Evolutionary conservation across 2,113 vertebrate species (phyloP).

Genomic region (Salvelinus namaycush): DNA sequence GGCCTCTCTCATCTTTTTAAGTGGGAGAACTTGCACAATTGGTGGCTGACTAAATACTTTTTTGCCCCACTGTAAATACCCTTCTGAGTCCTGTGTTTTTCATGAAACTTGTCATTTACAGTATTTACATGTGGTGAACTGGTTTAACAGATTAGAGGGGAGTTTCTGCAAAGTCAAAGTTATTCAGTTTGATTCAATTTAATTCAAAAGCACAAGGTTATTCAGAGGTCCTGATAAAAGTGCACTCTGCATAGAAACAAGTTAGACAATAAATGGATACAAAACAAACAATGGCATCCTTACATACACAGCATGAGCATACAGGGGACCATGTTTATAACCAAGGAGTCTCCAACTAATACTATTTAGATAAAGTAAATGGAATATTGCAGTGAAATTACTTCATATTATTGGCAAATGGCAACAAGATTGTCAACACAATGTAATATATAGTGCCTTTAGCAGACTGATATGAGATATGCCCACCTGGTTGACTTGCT

Average conservation of each 20-base stretch:
- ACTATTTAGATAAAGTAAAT: too few species aligned
- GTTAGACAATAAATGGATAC: too few species aligned
- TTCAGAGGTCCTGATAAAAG: not conserved
- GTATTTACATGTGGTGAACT: not conserved
- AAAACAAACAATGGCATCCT: too few species aligned
- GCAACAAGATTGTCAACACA: not conserved
- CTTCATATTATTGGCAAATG: too few species aligned
- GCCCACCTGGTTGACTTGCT: slow-evolving; percentile 78
- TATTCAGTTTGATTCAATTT: not conserved
- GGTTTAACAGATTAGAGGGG: not conserved
- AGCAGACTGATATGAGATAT: not conserved
- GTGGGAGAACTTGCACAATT: too few species aligned
- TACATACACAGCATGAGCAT: too few species aligned
- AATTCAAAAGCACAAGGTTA: not conserved
- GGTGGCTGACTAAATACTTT: too few species aligned
- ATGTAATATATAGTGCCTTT: not conserved
- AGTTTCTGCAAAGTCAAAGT: not conserved
- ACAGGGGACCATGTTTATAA: too few species aligned
- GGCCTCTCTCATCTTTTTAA: too few species aligned
- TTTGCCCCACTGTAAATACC: not conserved
- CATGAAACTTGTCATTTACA: not conserved
- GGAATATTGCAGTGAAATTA: too few species aligned
- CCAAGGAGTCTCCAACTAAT: too few species aligned
- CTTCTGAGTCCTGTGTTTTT: not conserved
- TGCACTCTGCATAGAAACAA: too few species aligned